Evolutionary conservation across 1,140 invertebrate genomes (phyloP).

Genomic region (Orius laevigatus): DNA sequence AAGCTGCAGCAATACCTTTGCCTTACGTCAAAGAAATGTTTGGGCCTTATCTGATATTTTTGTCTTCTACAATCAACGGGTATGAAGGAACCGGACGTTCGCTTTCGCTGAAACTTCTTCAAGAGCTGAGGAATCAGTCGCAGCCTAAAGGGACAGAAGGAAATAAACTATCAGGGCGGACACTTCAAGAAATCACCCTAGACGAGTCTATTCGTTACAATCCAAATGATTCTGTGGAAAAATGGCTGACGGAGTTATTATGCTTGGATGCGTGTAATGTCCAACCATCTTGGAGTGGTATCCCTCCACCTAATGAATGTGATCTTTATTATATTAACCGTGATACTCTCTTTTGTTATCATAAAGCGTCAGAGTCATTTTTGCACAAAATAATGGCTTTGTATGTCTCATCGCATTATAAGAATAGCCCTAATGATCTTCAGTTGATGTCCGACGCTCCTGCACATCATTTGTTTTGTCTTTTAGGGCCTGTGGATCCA

Average conservation of each 20-base stretch:
- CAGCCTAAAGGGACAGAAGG: conserved; percentile 29
- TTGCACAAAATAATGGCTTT: conserved; percentile 81
- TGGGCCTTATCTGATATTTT: conserved; percentile 86
- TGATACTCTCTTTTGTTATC: conserved; percentile 94
- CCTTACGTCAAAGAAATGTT: conserved; percentile 81
- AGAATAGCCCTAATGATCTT: conserved; percentile 97
- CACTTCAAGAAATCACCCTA: conserved; percentile 40
- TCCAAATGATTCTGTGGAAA: conserved; percentile 72
- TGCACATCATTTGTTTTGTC: conserved; percentile 91
- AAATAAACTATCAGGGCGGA: conserved; percentile 19
- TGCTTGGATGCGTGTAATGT: conserved; percentile 73
- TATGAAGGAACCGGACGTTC: conserved; percentile 96
- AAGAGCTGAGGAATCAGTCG: conserved; percentile 60
- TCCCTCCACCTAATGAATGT: conserved; percentile 74
- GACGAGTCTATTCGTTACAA: conserved; percentile 93
- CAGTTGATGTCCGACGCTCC: conserved; percentile 98
- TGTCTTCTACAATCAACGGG: conserved; percentile 95
- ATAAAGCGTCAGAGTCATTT: conserved; percentile 89
- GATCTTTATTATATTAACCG: conserved; percentile 83
- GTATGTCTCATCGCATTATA: conserved; percentile 96
- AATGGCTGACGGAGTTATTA: conserved; percentile 80
- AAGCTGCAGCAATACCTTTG: conserved; percentile 96
- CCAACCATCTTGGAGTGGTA: conserved; percentile 48
- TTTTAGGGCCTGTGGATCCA: conserved; percentile 69
- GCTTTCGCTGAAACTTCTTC: conserved; percentile 84